Conservation (phyloP, 2,888 invertebrate species). For the Zonitis immaculata region DNA sequence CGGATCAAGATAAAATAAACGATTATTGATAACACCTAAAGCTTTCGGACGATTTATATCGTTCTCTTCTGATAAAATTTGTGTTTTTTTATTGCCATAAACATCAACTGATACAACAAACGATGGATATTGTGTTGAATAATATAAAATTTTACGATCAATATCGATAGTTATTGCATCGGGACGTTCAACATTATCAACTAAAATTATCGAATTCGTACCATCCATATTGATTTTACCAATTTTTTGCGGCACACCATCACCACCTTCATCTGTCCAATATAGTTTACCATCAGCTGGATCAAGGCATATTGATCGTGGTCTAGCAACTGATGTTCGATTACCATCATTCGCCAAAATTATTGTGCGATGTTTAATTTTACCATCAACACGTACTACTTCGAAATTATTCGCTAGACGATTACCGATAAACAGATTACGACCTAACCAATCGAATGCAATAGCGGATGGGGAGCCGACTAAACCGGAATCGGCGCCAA, state of each 20-base stretch:
- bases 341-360: constrained; percentile 88
- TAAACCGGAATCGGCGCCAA: constrained; percentile 77
- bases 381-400: constrained; percentile 79
- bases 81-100: constrained; percentile 65
- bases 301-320: constrained; percentile 83
- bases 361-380: constrained; percentile 75
- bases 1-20: constrained; percentile 84
- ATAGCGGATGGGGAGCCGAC: constrained; percentile 87
- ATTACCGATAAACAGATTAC: constrained; percentile 92
- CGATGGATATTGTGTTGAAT: constrained; percentile 74
- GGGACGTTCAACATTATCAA: constrained; percentile 66
- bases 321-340: constrained; percentile 78
- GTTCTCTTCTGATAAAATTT: constrained; percentile 63
- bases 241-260: constrained; percentile 83
- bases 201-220: constrained; percentile 66
- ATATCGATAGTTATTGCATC: constrained; percentile 84
- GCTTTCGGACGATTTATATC: constrained; percentile 75
- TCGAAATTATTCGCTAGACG: constrained; percentile 86
- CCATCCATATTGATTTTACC: constrained; percentile 94
- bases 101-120: constrained; percentile 66
- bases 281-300: constrained; percentile 91
- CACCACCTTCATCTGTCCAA: constrained; percentile 95
- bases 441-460: constrained; percentile 95
- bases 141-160: constrained; percentile 80
- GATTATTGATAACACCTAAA: constrained; percentile 74